phyloP scores from a whole-genome alignment of 2,888 invertebrate genomes.

The Geophilus truncorum region DNA sequence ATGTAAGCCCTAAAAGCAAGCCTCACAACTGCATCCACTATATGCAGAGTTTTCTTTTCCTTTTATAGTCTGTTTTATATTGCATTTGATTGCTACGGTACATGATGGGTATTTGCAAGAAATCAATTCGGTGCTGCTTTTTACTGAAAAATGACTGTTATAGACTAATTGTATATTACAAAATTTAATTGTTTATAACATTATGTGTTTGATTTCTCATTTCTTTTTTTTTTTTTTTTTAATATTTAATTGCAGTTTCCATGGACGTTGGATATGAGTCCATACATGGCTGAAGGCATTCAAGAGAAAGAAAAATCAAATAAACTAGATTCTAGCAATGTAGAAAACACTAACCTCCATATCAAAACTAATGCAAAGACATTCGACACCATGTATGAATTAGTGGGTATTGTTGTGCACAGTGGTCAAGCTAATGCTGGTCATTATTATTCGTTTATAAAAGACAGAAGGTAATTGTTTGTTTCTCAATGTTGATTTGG shows the following conservation, averaged over 20 bases:
- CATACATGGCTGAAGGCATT: constrained; percentile 53
- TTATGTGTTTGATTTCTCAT: not conserved
- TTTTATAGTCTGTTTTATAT: not conserved
- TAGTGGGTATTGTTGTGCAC: constrained; percentile 54
- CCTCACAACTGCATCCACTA: constrained; percentile 37
- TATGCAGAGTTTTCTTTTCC: not conserved
- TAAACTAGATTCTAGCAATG: constrained; percentile 23
- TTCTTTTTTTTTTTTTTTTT: constrained; percentile 31
- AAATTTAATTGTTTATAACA: not conserved
- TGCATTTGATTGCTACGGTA: not conserved
- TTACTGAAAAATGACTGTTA: not conserved
- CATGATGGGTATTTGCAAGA: not conserved
- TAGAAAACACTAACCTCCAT: constrained; percentile 31
- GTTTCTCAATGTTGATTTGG: not conserved
- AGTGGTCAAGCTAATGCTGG: constrained; percentile 56
- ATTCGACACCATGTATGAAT: constrained; percentile 46
- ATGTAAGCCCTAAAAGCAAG: constrained; percentile 38
- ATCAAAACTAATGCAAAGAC: constrained; percentile 33
- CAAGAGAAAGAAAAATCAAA: constrained; percentile 40
- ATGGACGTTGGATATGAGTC: constrained; percentile 53
- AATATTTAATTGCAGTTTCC: constrained; percentile 49
- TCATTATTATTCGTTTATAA: constrained; percentile 55
- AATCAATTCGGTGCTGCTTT: not conserved
- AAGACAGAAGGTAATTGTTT: constrained; percentile 43
- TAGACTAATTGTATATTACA: not conserved